Conservation (phyloP, 2,888 invertebrate species). For the Asteroscopus sphinx region DNA sequence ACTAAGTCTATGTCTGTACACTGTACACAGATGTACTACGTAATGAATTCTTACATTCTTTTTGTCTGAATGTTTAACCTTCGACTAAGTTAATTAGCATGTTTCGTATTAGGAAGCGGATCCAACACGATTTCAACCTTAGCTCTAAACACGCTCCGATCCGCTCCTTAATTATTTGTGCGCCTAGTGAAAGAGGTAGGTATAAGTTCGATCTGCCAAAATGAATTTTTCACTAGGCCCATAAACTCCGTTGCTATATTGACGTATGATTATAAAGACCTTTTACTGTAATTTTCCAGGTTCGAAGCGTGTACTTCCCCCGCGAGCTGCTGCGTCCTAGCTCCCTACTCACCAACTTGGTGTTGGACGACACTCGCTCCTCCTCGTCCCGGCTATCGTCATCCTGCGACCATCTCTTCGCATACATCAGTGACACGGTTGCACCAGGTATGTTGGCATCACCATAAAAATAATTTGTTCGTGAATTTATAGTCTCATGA, state of each 20-base stretch:
- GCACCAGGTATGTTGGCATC: slow-evolving; percentile 91
- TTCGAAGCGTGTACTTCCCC: slow-evolving; percentile 93
- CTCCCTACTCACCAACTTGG: slow-evolving; percentile 94
- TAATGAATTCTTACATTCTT: background rate
- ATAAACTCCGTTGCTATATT: too few relatives aligned
- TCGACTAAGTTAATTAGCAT: too few relatives aligned
- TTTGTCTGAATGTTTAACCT: background rate
- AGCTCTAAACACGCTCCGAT: too few relatives aligned
- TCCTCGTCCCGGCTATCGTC: slow-evolving; percentile 83
- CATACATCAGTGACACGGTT: slow-evolving; percentile 95
- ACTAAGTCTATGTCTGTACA: background rate
- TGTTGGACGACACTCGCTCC: slow-evolving; percentile 93
- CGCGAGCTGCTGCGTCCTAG: slow-evolving; percentile 93
- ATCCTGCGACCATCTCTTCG: slow-evolving; percentile 93
- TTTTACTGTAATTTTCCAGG: slow-evolving; percentile 67
- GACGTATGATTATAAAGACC: background rate
- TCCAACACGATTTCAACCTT: too few relatives aligned
- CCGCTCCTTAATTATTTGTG: too few relatives aligned
- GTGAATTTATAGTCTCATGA: background rate
- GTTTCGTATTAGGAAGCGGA: too few relatives aligned
- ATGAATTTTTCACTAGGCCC: too few relatives aligned
- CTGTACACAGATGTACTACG: background rate
- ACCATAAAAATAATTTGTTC: background rate
- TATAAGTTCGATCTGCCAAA: too few relatives aligned
- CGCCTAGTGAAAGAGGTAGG: too few relatives aligned